These are phyloP conservation scores for Antechinus stuartii DNA, from an alignment of 2,113 vertebrate genomes.

Conservation along the genomic window DNA sequence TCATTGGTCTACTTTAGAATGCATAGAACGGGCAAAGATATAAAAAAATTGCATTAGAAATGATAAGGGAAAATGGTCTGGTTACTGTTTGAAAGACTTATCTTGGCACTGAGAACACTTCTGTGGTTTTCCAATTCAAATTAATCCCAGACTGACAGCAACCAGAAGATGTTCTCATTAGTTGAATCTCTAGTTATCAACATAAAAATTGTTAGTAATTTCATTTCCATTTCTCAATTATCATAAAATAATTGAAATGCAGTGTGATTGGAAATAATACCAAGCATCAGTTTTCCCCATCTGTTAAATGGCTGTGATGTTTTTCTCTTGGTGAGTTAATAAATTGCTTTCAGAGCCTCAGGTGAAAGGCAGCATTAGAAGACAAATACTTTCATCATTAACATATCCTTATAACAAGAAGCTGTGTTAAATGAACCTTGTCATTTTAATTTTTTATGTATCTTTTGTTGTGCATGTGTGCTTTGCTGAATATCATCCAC, in stretches of 20 bases:
- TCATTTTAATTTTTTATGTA: conserved; percentile 41
- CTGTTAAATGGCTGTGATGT: background rate
- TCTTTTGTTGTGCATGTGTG: background rate
- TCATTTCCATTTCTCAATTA: background rate
- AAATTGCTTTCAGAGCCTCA: conserved; percentile 10
- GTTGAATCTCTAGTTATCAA: background rate
- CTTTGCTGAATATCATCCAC: conserved; percentile 29
- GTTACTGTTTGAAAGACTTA: background rate
- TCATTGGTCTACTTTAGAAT: background rate
- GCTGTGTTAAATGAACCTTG: conserved; percentile 38
- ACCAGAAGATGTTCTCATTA: background rate
- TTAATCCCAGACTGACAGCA: background rate
- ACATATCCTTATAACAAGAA: conserved; percentile 49
- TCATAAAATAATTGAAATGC: background rate
- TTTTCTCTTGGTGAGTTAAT: background rate
- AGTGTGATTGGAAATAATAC: conserved; percentile 4
- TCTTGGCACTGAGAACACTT: background rate
- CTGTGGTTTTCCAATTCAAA: background rate
- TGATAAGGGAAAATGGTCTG: background rate
- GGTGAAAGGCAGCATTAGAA: background rate
- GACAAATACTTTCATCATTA: conserved; percentile 7
- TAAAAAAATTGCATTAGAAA: background rate
- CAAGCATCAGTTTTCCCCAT: background rate
- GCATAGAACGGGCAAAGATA: background rate
- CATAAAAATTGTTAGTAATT: no score